Conservation (phyloP, 2,113 vertebrate species). For the Gallinago paraguaiae region DNA sequence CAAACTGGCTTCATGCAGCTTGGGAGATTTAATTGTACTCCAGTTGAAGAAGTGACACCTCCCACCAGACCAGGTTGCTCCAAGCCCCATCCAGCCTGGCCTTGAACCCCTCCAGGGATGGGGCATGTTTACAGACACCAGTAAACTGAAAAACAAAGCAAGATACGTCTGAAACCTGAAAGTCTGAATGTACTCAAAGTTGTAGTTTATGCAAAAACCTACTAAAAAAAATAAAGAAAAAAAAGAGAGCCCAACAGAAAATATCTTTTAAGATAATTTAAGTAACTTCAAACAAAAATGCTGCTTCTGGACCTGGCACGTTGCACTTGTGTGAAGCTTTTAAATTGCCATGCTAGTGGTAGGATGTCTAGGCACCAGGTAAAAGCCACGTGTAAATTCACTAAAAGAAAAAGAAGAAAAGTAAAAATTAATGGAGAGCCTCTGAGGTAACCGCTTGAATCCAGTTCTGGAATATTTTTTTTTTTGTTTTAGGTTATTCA, state of each 20-base stretch:
- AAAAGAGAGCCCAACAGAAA: background rate
- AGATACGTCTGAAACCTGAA: background rate
- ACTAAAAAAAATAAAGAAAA: no score
- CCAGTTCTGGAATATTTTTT: background rate
- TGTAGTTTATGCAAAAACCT: background rate
- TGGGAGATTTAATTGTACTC: background rate
- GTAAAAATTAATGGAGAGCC: background rate
- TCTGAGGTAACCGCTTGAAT: background rate
- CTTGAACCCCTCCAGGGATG: no score
- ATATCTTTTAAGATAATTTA: background rate
- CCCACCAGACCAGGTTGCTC: no score
- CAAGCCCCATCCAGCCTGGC: no score
- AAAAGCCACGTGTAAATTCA: background rate
- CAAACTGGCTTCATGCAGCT: background rate
- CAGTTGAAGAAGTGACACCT: background rate
- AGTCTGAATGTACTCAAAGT: background rate
- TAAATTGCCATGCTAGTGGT: background rate
- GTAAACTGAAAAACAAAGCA: conserved; percentile 60
- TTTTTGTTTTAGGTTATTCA: background rate
- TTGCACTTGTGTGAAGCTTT: background rate
- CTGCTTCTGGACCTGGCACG: background rate
- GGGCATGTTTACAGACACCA: background rate
- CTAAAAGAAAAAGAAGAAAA: background rate
- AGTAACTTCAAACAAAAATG: background rate
- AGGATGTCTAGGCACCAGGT: background rate